A percentile compares a stretch with the other conserved stretches of the same genome.
Conservation (phyloP, 2,113 vertebrate genomes). For the Melanerpes formicivorus region DNA sequence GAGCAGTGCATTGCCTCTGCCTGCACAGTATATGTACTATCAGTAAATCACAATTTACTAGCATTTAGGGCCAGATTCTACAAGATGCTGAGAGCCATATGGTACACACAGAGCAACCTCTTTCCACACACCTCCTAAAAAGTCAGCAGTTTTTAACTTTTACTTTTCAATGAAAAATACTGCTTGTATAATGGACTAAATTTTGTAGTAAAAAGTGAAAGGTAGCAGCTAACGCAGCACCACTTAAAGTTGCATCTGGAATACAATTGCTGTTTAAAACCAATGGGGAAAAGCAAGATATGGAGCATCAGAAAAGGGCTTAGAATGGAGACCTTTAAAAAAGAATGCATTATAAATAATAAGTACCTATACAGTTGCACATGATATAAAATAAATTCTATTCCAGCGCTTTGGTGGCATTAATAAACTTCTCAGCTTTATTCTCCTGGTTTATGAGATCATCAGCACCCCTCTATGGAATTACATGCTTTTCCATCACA, state of each 20-base stretch:
- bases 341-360: slow-evolving; percentile 73
- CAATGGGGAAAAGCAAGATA: slow-evolving; percentile 64
- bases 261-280: slow-evolving; percentile 64
- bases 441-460: slow-evolving; percentile 68
- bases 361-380: slow-evolving; percentile 63
- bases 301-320: slow-evolving; percentile 60
- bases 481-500: slow-evolving; percentile 52
- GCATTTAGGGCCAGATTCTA: neutral
- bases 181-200: slow-evolving; percentile 23
- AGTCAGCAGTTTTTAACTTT: slow-evolving; percentile 53
- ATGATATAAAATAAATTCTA: slow-evolving; percentile 75
- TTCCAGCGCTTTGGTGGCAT: slow-evolving; percentile 68
- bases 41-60: neutral
- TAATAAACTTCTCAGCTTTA: slow-evolving; percentile 72
- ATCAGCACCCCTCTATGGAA: slow-evolving; percentile 57
- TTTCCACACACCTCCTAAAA: neutral
- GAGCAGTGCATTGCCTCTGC: neutral
- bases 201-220: slow-evolving; percentile 69
- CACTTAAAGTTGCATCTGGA: slow-evolving; percentile 64
- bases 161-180: slow-evolving; percentile 54
- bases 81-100: slow-evolving; percentile 21
- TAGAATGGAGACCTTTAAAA: slow-evolving; percentile 72
- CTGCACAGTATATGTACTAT: rapidly evolving
- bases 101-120: neutral
- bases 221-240: slow-evolving; percentile 58